A percentile compares a stretch with the other conserved stretches of the same genome.
These are phyloP conservation scores for Azorinus chamasolen DNA, from an alignment of 2,888 invertebrate genomes.

Conservation along the genomic window DNA sequence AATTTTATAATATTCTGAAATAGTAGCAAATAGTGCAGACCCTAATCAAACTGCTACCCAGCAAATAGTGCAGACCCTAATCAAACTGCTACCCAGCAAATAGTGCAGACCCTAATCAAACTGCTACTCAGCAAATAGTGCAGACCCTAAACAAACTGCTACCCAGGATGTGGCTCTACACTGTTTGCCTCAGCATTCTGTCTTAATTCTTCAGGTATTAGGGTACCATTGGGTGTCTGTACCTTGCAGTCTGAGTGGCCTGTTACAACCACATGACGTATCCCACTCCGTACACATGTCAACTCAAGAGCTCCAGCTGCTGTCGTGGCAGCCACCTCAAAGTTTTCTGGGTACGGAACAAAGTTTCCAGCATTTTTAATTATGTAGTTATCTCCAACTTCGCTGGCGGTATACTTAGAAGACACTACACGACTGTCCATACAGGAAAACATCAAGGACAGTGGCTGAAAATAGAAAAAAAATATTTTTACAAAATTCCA, in stretches of 20 bases:
- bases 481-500: too few relatives aligned
- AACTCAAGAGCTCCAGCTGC: slow-evolving; percentile 98
- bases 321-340: slow-evolving; percentile 92
- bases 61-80: too few relatives aligned
- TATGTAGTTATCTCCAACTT: slow-evolving; percentile 99
- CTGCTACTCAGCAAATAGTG: too few relatives aligned
- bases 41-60: too few relatives aligned
- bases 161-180: too few relatives aligned
- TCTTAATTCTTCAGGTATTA: too few relatives aligned
- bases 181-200: too few relatives aligned
- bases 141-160: too few relatives aligned
- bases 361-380: slow-evolving; percentile 98
- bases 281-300: slow-evolving; percentile 96
- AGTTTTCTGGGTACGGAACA: slow-evolving; percentile 96
- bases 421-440: slow-evolving; percentile 99
- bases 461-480: slow-evolving; percentile 94
- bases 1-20: too few relatives aligned
- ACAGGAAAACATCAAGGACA: slow-evolving; percentile 98
- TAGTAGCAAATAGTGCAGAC: too few relatives aligned
- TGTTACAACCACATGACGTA: slow-evolving; percentile 97
- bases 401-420: slow-evolving; percentile 97
- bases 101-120: too few relatives aligned
- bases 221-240: background rate
- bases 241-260: slow-evolving; percentile 98
- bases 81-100: too few relatives aligned